Base-by-base conservation (phyloP, 1,140 invertebrate species). In the Notospermus geniculatus region DNA sequence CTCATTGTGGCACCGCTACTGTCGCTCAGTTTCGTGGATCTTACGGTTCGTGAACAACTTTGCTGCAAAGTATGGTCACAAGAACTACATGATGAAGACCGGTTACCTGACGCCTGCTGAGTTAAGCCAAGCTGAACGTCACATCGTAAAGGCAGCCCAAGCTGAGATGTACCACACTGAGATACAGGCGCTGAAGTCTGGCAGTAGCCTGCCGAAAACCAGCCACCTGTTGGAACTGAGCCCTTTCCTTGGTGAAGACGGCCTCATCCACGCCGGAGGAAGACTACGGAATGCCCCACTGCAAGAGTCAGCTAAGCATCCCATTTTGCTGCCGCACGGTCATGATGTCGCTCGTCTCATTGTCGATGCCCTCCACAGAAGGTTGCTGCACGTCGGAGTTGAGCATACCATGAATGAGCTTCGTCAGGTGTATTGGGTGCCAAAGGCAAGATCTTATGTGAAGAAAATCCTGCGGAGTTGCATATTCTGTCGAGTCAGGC, bases 361-460 rank as follows among this genome's bases (percentile, higher is more conserved):
- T 39, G 36, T 62, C 27, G 2, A 2, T 5, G 43, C 63, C 22
- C 22, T 27, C 54, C 67, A 66, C 56, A 23, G 55, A 22, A 45
- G 36, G n/a, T 41, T 59, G 45, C n/a, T 32, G 19, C 67, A 69
- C 57, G 58, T 61, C 41, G 67, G 67, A 28, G 22, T 61, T 50
- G 55, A 59, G n/a, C 23, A 66, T 27, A 69, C 60, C 22, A 5
- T 64, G 4, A 60, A 62, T 46, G 50, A 60, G 22, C 46, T 63
- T 5, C 1, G 60, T 9, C 60, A 52, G 2, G 5, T 4, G 4
- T 32, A 29, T 11, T 62, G 65, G 1, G 64, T 54, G 54, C 60
- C 60, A 59, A 36, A 36, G 15, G 32, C 32, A 4, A 4, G 32
- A 7, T 36, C 32, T 15, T 7, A 15, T 7, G 32, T 36, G 5